phyloP scores from a whole-genome alignment of 2,113 vertebrate genomes.

The Dicaeum eximium region DNA sequence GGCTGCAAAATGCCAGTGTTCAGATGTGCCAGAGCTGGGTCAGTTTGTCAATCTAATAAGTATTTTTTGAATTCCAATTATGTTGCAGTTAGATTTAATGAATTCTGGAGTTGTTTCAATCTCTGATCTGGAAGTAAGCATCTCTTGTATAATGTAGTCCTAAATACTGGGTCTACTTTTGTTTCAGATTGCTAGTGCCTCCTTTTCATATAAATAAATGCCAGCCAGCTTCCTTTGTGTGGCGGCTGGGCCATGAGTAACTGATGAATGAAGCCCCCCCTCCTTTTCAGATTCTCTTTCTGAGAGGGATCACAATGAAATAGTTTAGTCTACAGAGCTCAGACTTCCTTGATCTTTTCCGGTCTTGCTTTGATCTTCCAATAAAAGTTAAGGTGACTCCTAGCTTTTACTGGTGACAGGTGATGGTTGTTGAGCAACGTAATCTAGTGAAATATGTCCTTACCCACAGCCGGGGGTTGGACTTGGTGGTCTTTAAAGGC shows the following conservation, averaged over 20 bases:
- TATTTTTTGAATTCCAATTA: background rate
- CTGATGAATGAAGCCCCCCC: background rate
- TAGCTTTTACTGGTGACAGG: background rate
- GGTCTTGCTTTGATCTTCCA: background rate
- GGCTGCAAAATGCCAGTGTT: background rate
- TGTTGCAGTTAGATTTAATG: background rate
- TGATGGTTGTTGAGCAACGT: background rate
- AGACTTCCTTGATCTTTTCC: background rate
- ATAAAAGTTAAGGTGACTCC: background rate
- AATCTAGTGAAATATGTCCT: background rate
- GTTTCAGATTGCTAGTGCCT: background rate
- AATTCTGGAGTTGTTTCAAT: background rate
- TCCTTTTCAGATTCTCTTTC: background rate
- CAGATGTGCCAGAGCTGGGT: background rate
- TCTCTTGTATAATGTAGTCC: background rate
- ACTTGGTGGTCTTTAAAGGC: background rate
- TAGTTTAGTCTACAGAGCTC: constrained; percentile 22
- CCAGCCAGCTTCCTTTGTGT: background rate
- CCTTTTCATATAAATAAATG: background rate
- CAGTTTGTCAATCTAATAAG: background rate
- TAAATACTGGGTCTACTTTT: background rate
- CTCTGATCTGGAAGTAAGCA: background rate
- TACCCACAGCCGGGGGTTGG: accelerated
- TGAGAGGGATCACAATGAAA: background rate
- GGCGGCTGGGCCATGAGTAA: background rate